These are phyloP conservation scores for Adineta ricciae DNA, from an alignment of 2,888 invertebrate species.

Conservation along the genomic window DNA sequence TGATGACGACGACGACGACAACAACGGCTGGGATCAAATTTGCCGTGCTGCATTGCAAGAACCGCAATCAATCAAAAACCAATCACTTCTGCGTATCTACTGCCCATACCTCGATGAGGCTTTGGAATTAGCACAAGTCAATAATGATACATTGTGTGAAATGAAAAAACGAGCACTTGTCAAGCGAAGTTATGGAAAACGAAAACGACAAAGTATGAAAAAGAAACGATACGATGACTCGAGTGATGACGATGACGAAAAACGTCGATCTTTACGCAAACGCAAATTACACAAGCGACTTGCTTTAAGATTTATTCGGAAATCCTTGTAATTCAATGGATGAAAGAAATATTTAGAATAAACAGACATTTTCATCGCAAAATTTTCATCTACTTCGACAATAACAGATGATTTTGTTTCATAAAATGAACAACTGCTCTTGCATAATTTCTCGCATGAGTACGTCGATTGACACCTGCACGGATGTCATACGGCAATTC, in stretches of 20 bases:
- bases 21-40: too few relatives aligned
- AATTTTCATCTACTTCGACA: neutral
- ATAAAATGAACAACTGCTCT: neutral
- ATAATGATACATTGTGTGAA: neutral
- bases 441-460: neutral
- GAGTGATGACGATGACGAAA: neutral
- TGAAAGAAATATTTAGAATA: too few relatives aligned
- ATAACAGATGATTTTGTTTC: neutral
- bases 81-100: neutral
- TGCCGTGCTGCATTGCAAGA: neutral
- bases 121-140: neutral
- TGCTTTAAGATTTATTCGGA: neutral
- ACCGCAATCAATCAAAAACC: neutral
- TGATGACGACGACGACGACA: neutral
- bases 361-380: too few relatives aligned
- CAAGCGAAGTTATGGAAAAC: neutral
- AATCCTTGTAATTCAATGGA: neutral
- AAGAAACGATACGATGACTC: neutral
- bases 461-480: neutral
- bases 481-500: neutral
- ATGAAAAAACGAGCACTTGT: neutral
- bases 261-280: neutral
- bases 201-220: neutral
- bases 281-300: neutral
- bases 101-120: neutral